Percentiles rank a stretch among this genome's conserved stretches.
These are phyloP conservation scores for Orius insidiosus DNA, from an alignment of 1,140 invertebrate genomes.

Conservation along the genomic window DNA sequence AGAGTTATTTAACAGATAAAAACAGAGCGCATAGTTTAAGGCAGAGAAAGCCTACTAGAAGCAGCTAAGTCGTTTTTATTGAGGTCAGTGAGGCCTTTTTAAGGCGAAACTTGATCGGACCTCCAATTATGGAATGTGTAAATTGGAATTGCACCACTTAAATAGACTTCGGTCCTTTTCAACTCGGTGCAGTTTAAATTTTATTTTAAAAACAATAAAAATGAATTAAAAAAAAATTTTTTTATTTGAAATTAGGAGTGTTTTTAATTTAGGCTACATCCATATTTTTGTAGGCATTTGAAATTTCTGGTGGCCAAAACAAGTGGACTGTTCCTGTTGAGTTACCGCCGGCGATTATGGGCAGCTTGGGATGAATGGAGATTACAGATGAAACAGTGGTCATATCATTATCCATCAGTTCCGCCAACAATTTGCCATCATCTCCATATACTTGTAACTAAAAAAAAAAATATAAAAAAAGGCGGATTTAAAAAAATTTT, in stretches of 20 bases:
- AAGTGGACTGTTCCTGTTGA: constrained; percentile 15
- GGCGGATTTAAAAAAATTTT: no score
- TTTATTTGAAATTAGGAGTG: constrained; percentile 6
- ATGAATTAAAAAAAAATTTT: background rate
- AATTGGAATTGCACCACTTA: no score
- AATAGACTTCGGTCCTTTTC: no score
- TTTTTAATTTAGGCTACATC: background rate
- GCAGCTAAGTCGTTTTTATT: no score
- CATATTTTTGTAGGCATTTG: background rate
- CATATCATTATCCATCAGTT: constrained; percentile 9
- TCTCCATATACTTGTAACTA: constrained; percentile 17
- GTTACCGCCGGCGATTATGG: constrained; percentile 19
- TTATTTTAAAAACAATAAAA: no score
- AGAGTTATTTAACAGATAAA: no score
- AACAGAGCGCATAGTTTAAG: no score
- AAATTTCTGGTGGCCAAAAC: constrained; percentile 11
- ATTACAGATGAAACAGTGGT: constrained; percentile 16
- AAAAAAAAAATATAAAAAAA: constrained; percentile 9
- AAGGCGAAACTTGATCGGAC: no score
- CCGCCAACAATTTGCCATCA: constrained; percentile 13
- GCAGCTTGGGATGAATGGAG: constrained; percentile 15
- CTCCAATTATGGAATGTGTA: no score
- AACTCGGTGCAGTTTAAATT: no score
- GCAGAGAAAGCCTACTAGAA: no score
- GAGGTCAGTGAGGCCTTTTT: no score